A percentile compares a stretch with the other conserved stretches of the same genome.
Conservation (phyloP, 2,113 vertebrate genomes). For the Asarcornis scutulata region DNA sequence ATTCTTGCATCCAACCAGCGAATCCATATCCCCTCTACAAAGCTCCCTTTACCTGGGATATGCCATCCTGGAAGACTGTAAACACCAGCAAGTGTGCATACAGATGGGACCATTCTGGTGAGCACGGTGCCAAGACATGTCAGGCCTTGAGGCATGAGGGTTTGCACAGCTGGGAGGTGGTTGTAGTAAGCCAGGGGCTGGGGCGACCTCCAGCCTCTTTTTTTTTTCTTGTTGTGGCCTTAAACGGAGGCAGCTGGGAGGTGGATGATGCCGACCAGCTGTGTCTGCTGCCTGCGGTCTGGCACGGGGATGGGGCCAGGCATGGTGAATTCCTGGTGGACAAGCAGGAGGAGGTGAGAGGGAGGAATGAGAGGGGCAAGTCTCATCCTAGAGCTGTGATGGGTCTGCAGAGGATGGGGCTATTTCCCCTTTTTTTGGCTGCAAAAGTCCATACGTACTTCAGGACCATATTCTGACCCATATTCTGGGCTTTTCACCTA, state of each 20-base stretch:
- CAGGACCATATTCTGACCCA: background rate
- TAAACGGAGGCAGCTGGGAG: background rate
- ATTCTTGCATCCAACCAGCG: background rate
- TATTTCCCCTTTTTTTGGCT: background rate
- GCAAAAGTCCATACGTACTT: background rate
- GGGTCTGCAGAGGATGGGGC: background rate
- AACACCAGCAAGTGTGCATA: background rate
- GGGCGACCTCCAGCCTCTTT: background rate
- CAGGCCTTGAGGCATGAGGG: background rate
- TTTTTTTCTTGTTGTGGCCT: background rate
- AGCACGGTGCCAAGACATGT: background rate
- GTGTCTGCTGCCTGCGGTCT: background rate
- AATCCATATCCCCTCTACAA: background rate
- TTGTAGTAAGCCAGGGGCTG: background rate
- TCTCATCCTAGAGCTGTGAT: background rate
- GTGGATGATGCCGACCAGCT: background rate
- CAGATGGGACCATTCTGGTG: background rate
- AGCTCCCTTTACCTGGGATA: background rate
- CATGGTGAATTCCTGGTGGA: background rate
- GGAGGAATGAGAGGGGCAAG: background rate
- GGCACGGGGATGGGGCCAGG: background rate
- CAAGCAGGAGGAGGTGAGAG: background rate
- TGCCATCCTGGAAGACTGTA: background rate
- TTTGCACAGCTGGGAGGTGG: background rate
- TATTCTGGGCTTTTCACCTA: background rate